Evolutionary conservation across 2,113 vertebrate species (phyloP).

Genomic region (Myotis yumanensis): DNA sequence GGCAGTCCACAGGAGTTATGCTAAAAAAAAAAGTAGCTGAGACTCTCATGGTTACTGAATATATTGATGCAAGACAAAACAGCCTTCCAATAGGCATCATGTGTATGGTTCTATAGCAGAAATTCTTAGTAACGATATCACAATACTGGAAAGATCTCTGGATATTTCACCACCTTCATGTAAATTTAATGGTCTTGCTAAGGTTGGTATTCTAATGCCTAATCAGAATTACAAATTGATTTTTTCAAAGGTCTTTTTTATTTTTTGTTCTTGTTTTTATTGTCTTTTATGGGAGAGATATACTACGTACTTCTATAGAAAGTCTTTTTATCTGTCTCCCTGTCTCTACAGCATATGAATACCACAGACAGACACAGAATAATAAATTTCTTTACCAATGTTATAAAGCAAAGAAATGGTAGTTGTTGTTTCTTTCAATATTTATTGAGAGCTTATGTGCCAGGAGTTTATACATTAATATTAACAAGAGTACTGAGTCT

Average conservation of each 20-base stretch:
- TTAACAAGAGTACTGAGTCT: neutral
- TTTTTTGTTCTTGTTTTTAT: neutral
- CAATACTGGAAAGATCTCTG: neutral
- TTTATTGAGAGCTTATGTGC: neutral
- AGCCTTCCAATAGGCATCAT: neutral
- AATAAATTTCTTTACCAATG: neutral
- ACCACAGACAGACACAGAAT: neutral
- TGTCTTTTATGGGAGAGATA: neutral
- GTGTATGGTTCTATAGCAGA: neutral
- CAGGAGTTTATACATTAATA: neutral
- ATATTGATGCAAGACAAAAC: neutral
- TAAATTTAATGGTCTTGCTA: conserved; percentile 1
- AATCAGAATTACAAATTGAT: conserved; percentile 33
- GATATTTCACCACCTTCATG: neutral
- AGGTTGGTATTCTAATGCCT: conserved; percentile 25
- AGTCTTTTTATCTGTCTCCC: neutral
- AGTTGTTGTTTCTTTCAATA: neutral
- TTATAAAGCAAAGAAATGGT: neutral
- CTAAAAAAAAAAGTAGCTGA: neutral
- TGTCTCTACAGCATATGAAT: neutral
- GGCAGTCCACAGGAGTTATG: neutral
- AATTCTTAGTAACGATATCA: neutral
- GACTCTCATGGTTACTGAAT: neutral
- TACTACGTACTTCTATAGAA: neutral
- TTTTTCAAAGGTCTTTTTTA: neutral